Evolutionary conservation across 2,888 invertebrate species (phyloP).

Genomic region (Macrophya annulata): DNA sequence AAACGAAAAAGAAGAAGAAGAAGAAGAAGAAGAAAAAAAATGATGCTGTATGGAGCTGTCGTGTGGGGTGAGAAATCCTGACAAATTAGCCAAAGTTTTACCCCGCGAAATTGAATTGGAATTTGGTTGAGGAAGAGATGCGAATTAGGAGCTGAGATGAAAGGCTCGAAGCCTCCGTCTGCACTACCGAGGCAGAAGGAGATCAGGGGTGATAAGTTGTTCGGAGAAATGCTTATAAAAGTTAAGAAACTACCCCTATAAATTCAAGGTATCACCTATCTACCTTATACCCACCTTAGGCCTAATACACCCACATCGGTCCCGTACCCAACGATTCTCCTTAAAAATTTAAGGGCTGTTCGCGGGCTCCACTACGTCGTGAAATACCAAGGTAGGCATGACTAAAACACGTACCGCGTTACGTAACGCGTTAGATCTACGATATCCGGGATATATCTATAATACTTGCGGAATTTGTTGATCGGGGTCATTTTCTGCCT

Average conservation of each 20-base stretch:
- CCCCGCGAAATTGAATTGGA: slow-evolving; percentile 36
- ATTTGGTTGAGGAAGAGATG: slow-evolving; percentile 20
- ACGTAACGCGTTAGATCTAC: background rate
- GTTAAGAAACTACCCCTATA: slow-evolving; percentile 67
- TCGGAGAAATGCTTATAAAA: slow-evolving; percentile 65
- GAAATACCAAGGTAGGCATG: slow-evolving; percentile 21
- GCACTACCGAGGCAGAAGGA: background rate
- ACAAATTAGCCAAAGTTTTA: slow-evolving; percentile 40
- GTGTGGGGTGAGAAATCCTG: background rate
- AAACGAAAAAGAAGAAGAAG: too few species aligned
- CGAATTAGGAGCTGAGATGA: slow-evolving; percentile 42
- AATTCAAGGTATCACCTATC: slow-evolving; percentile 60
- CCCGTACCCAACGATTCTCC: slow-evolving; percentile 25
- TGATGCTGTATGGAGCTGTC: slow-evolving; percentile 6
- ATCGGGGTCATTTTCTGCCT: slow-evolving; percentile 3
- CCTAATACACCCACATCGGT: slow-evolving; percentile 42
- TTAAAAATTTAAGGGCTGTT: slow-evolving; percentile 45
- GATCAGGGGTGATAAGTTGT: slow-evolving; percentile 57
- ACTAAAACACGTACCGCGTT: background rate
- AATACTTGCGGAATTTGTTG: background rate
- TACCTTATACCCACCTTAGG: slow-evolving; percentile 25
- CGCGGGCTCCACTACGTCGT: background rate
- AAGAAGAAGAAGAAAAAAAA: background rate
- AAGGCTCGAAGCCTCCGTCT: background rate
- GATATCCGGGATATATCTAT: background rate